phyloP scores from a whole-genome alignment of 2,888 invertebrate genomes.

The Acronicta alni region DNA sequence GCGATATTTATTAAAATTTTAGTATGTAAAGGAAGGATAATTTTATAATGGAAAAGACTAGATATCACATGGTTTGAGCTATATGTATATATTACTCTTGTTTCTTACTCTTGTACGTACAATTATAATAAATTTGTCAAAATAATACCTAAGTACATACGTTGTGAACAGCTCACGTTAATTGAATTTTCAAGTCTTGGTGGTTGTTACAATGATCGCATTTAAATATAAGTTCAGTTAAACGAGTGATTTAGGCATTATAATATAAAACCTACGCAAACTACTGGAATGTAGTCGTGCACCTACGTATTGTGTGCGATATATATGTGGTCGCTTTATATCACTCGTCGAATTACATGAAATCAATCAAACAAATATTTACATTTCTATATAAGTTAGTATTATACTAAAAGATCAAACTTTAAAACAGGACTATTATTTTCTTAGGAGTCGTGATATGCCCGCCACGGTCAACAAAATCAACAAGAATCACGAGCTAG shows the following conservation, averaged over 20 bases:
- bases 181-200: constrained; percentile 63
- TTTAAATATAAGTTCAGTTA: constrained; percentile 55
- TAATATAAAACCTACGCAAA: constrained; percentile 60
- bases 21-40: constrained; percentile 69
- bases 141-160: constrained; percentile 64
- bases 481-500: constrained; percentile 32
- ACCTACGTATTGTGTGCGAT: constrained; percentile 60
- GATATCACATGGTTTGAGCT: constrained; percentile 89
- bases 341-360: constrained; percentile 51
- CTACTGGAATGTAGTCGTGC: constrained; percentile 61
- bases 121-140: constrained; percentile 67
- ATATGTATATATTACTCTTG: constrained; percentile 75
- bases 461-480: constrained; percentile 48
- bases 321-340: constrained; percentile 50
- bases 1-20: constrained; percentile 56
- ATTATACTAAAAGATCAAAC: constrained; percentile 48
- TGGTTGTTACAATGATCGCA: constrained; percentile 60
- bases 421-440: constrained; percentile 52
- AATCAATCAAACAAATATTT: constrained; percentile 59
- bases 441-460: constrained; percentile 54
- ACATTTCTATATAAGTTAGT: constrained; percentile 45
- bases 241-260: constrained; percentile 62
- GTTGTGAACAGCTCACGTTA: constrained; percentile 63
- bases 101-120: constrained; percentile 70
- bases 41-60: constrained; percentile 83